Conservation (phyloP, 2,113 vertebrate genomes). For the Agapornis roseicollis region DNA sequence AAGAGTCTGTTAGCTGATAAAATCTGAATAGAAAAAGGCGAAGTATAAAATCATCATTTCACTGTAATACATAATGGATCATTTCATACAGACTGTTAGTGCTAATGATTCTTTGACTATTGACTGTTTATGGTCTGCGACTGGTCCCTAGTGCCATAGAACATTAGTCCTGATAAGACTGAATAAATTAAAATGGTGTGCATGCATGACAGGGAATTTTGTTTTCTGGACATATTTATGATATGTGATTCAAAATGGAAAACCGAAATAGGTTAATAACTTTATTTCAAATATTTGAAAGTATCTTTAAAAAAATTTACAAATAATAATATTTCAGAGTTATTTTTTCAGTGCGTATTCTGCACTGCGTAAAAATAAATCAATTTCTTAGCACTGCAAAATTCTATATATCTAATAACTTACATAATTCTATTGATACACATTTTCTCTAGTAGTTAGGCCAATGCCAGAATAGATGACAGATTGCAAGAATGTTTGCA, state of each 20-base stretch:
- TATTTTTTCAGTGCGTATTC: background rate
- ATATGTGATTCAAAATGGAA: background rate
- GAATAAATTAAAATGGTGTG: background rate
- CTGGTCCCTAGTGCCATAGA: background rate
- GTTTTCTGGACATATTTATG: background rate
- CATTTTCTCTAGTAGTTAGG: background rate
- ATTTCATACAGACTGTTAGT: background rate
- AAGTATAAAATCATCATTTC: background rate
- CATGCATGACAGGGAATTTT: background rate
- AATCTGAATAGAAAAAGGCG: background rate
- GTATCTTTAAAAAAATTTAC: background rate
- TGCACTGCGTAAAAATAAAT: background rate
- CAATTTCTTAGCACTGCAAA: background rate
- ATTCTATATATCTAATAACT: background rate
- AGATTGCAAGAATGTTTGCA: background rate
- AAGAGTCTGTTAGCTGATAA: background rate
- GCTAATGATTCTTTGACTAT: background rate
- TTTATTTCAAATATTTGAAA: background rate
- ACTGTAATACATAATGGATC: background rate
- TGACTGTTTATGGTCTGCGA: fast-evolving
- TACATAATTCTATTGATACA: background rate
- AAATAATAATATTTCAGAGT: background rate
- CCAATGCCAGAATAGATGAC: background rate
- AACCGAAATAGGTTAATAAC: background rate
- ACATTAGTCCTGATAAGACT: background rate